Base-by-base conservation (phyloP, 2,888 invertebrate genomes). In the Trypoxylon attenuatum region DNA sequence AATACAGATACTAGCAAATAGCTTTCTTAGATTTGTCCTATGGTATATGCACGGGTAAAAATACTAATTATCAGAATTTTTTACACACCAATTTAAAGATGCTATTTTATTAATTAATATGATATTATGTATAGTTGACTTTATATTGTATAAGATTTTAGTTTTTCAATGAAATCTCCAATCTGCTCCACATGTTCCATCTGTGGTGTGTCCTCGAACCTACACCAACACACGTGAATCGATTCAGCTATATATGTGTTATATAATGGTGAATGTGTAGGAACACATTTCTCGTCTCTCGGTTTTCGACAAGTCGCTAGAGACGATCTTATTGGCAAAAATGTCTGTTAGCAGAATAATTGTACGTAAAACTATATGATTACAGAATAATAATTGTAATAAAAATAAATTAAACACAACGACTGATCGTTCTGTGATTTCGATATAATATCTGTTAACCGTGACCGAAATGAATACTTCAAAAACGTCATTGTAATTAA, bases 301-400 rank as follows among this genome's bases (percentile, higher is more conserved):
- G 25, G 10, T 27, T 66, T 71, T 62, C 10, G 8, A 19, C 16
- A 43, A 21, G 49, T 19, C 45, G 18, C 47, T 55, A 15, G 8
- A 19, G 45, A 22, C 33, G 33, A 47, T 21, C 15, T 49, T 15
- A 13, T 6, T 27, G 16, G 23, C 39, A 33, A 67, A 50, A 27
- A 75, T 75, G 74, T 76, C 76, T 47, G 59, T 70, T 2, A 67
- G 61, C 50, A 67, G 50, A 65, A 8, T 75, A 63, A 76, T 75
- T 55, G 76, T 75, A 52, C 72, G 74, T 62, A 41, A 15, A 33
- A 41, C n/a, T 38, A 6, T n/a, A 2, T 2, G n/a, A 8, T 10
- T 15, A 25, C 18, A 15, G 16, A 15, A 10, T 6, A 33, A 13
- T 33, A 33, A 33, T 33, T 13, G 27, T 27, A 27, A 27, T 5